Percentiles rank a stretch among this genome's conserved stretches.
phyloP scores from a whole-genome alignment of 2,113 vertebrate genomes.

The Plotosus lineatus region DNA sequence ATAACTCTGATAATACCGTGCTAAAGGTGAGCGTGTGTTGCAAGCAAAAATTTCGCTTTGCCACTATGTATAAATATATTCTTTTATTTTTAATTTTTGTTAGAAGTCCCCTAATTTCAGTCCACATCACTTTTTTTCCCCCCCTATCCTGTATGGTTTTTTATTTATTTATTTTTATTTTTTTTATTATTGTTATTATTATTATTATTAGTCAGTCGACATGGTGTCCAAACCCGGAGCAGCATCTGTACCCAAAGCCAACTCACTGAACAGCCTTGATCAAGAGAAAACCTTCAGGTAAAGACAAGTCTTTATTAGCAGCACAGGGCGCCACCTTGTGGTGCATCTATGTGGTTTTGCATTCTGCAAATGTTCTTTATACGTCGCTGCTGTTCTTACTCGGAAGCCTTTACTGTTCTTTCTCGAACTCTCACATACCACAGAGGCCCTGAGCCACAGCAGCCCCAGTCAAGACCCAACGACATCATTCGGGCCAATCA shows the following conservation, averaged over 20 bases:
- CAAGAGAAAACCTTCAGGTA: constrained; percentile 93
- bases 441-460: constrained; percentile 91
- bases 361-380: neutral
- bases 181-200: constrained; percentile 2
- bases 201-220: constrained; percentile 77
- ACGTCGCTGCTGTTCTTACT: neutral
- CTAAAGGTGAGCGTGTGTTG: constrained; percentile 73
- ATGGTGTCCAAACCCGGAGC: constrained; percentile 82
- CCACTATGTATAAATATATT: neutral
- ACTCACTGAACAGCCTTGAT: constrained; percentile 86
- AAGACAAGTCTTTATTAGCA: too few species aligned
- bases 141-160: neutral
- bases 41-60: too few species aligned
- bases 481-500: constrained; percentile 91
- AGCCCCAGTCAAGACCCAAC: constrained; percentile 82
- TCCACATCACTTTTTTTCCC: too few species aligned
- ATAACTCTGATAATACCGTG: constrained; percentile 74
- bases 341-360: neutral
- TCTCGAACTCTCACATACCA: neutral
- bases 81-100: too few species aligned
- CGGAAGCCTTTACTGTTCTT: neutral
- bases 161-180: neutral
- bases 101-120: too few species aligned
- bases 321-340: constrained; percentile 30
- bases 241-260: constrained; percentile 80